Evolutionary conservation across 1,140 invertebrate genomes (phyloP).

Genomic region (Brevipalpus yothersi): DNA sequence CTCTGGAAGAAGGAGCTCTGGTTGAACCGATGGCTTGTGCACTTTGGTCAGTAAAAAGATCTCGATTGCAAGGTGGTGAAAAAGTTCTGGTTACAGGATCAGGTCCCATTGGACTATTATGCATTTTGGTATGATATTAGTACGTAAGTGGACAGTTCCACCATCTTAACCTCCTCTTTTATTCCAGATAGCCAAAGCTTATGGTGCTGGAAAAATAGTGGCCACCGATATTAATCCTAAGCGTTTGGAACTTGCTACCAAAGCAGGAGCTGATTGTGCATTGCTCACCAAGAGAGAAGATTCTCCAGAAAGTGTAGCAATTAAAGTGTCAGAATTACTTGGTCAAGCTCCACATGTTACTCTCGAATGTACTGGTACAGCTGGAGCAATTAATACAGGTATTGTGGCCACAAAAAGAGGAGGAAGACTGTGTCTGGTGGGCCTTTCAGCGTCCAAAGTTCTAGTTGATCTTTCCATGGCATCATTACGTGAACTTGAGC

Average conservation of each 20-base stretch:
- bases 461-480: conserved; percentile 55
- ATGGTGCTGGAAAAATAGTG: conserved; percentile 50
- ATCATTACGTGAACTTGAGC: conserved; percentile 56
- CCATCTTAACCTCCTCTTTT: too few relatives aligned
- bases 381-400: conserved; percentile 42
- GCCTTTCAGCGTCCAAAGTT: conserved; percentile 42
- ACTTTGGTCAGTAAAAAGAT: conserved; percentile 67
- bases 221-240: conserved; percentile 11
- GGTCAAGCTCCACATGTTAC: conserved; percentile 37
- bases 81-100: conserved; percentile 65
- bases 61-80: conserved; percentile 39
- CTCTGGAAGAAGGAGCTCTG: conserved; percentile 72
- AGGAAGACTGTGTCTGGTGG: conserved; percentile 55
- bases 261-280: conserved; percentile 48
- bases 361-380: conserved; percentile 65
- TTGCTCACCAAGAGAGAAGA: conserved; percentile 30
- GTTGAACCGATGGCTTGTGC: conserved; percentile 76
- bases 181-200: conserved; percentile 45
- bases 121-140: conserved; percentile 26
- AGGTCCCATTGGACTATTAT: conserved; percentile 68
- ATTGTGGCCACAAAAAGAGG: conserved; percentile 29
- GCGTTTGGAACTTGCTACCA: conserved; percentile 33
- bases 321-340: conserved; percentile 20
- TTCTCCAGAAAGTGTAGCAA: conserved; percentile 26
- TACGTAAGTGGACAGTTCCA: too few relatives aligned